Conservation (phyloP, 2,888 invertebrate species). For the Tipula unca region DNA sequence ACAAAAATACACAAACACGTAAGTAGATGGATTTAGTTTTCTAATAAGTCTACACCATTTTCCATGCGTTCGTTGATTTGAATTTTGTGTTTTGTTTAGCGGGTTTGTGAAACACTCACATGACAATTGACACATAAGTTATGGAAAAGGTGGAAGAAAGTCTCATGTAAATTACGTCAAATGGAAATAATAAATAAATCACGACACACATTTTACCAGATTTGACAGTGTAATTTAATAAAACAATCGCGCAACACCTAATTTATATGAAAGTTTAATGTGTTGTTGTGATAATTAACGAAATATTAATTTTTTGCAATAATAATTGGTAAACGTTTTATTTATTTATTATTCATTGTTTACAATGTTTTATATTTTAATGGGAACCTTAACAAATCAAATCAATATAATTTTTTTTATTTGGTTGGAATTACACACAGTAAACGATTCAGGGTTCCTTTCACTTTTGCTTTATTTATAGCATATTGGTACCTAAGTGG, state of each 20-base stretch:
- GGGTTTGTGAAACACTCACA: no score
- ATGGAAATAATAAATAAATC: no score
- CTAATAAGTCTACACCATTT: no score
- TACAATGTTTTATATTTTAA: background rate
- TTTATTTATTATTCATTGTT: background rate
- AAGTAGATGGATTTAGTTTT: no score
- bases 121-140: no score
- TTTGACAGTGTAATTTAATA: background rate
- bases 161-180: no score
- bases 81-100: background rate
- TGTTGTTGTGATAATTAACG: background rate
- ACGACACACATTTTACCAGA: background rate
- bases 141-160: no score
- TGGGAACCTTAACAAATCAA: background rate
- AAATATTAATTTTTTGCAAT: background rate
- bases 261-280: background rate
- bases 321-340: background rate
- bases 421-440: background rate
- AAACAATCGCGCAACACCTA: background rate
- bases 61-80: background rate
- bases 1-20: no score
- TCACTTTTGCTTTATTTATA: background rate
- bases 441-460: background rate
- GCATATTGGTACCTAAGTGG: no score
- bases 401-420: background rate